phyloP scores from a whole-genome alignment of 1,140 invertebrate species.

The Drosophila santomea region DNA sequence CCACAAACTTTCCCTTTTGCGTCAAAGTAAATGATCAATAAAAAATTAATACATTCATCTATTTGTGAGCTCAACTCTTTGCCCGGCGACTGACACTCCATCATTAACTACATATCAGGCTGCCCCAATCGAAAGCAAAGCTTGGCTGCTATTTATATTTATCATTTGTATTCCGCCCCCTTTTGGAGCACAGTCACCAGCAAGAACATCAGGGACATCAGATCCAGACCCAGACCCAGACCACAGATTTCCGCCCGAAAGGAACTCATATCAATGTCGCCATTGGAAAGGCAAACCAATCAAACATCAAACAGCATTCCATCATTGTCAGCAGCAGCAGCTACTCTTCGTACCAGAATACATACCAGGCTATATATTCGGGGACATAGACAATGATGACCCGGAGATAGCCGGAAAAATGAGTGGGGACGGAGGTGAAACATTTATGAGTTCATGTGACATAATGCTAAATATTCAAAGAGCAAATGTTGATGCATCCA shows the following conservation, averaged over 20 bases:
- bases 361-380: constrained; percentile 12
- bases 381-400: constrained; percentile 4
- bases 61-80: constrained; percentile 11
- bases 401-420: constrained; percentile 6
- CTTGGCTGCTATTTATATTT: constrained; percentile 36
- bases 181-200: not conserved
- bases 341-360: not conserved
- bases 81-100: constrained; percentile 1
- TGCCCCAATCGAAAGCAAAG: constrained; percentile 6
- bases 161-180: constrained; percentile 40
- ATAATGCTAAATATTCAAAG: constrained; percentile 62
- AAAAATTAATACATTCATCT: not conserved
- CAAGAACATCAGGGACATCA: constrained; percentile 6
- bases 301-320: constrained; percentile 64
- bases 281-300: constrained; percentile 69
- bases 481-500: constrained; percentile 32
- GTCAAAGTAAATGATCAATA: not conserved
- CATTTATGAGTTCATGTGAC: constrained; percentile 52
- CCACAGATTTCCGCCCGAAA: constrained; percentile 5
- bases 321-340: constrained; percentile 70
- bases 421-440: constrained; percentile 21
- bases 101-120: constrained; percentile 26
- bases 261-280: constrained; percentile 48
- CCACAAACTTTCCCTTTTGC: not conserved
- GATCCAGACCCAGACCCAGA: constrained; percentile 6